Evolutionary conservation across 2,888 invertebrate species (phyloP), one percentile per base, ranked within the genome.

Genomic region (Melipona bicolor): DNA sequence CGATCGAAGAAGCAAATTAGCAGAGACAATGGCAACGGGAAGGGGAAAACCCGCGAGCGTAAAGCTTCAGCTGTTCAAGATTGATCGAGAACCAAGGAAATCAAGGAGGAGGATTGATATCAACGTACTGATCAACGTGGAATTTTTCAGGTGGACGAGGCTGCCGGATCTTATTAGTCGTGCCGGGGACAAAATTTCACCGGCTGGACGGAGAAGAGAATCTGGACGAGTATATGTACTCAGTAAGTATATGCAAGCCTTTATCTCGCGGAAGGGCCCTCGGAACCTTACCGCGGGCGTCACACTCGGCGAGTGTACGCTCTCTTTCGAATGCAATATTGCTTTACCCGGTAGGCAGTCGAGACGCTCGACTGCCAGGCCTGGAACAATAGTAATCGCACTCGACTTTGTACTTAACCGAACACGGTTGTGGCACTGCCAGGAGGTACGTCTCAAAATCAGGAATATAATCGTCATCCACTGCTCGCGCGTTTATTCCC

Each of bases 201-300:
- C 90, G 74, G 85, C 73, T 75, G 56, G 50, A 70, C 71, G 80
- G 68, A 79, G 86, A 85, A 79, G 87, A 85, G 87, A 85, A 90
- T 87, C 87, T 83, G 87, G 81, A 87, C 83, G 86, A 84, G 86
- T 85, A 83, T 88, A 88, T 91, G 91, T 91, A 90, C 91, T 83
- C 77, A 80, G 88, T 93, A 93, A 94, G 93, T 92, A 92, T 92
- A 92, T 93, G 92, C 91, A 90, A 91, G 91, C 89, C 91, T 93
- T 93, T 92, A 91, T 92, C 92, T 92, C 88, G 77, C 87, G 86
- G 83, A 89, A 93, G 93, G 82, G 87, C 91, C 88, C 92, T 94
- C 87, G 84, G 80, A 91, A 91, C 89, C 89, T 92, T 90, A 93
- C 94, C 94, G 93, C 92, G 91, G 93, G 94, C 93, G 90, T 91